Evolutionary conservation across 2,797 vertebrate species (phyloP), one percentile per base, ranked within the genome.

Genomic region (Spea hammondii): DNA sequence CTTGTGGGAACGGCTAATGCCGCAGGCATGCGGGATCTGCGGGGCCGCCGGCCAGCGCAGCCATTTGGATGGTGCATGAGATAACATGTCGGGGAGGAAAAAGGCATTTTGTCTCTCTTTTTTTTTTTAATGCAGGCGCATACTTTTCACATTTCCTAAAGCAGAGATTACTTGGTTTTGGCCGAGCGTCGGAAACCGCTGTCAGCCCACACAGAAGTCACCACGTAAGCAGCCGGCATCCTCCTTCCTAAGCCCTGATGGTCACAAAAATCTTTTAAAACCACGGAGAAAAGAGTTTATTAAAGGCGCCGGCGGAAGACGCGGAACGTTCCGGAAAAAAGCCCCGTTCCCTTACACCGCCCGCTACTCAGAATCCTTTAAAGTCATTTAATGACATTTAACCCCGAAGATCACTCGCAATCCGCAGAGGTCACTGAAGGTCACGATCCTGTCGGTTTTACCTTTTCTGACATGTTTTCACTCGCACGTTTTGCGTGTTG

Each of bases 201-300:
- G 50, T 65, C 67, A 59, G 79, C 72, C 79, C 79, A 80, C 79
- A 80, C 79, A 80, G 32, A 74, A 51, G 66, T 65, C 9, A 71
- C 79, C 79, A 80, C 79, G 79, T 80, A 55, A 76, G 67, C 79
- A 70, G 72, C n/a, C 72, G 51, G n/a, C 72, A n/a, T 80, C 79
- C 60, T 71, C 11, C 49, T 13, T 8, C 14, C 4, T 54, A 48
- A 65, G 44, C 59, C 60, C 14, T 32, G 47, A 50, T 50, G 77
- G 70, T 73, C 77, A 68, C 46, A 48, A 3, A 54, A 67, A 62
- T 60, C 74, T 76, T 44, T 17, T 47, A 8, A 66, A 67, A 75
- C 51, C 64, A 75, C 51, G 44, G 0, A 14, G 10, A 76, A 59
- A 68, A 12, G 5, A 53, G 32, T 9, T 32, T 65, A 4, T 44